A percentile compares a stretch with the other conserved stretches of the same genome.
Conservation (phyloP, 2,888 invertebrate species). For the Dasypogon diadema region DNA sequence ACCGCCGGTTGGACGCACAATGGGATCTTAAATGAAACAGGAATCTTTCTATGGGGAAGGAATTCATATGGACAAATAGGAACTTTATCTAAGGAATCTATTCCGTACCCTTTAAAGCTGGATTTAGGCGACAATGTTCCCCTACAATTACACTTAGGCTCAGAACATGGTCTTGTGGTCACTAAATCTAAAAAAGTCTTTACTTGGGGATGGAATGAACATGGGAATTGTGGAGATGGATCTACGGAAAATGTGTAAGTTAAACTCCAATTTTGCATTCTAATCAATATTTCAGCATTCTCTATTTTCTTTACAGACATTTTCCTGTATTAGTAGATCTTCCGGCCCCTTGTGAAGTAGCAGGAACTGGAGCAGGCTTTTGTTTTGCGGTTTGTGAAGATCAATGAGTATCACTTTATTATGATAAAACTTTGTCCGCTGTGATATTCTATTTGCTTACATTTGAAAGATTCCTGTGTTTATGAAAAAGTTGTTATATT, state of each 20-base stretch:
- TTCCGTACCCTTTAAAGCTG: constrained; percentile 62
- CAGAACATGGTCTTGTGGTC: constrained; percentile 83
- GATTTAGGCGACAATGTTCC: constrained; percentile 58
- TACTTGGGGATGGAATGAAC: constrained; percentile 93
- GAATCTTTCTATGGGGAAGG: constrained; percentile 82
- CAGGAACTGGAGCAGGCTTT: constrained; percentile 66
- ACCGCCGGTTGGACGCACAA: constrained; percentile 83
- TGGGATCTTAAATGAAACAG: constrained; percentile 74
- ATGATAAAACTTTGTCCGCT: too few species aligned
- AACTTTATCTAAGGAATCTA: constrained; percentile 62
- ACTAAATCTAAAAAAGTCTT: constrained; percentile 75
- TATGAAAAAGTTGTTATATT: too few species aligned
- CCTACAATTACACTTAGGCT: constrained; percentile 72
- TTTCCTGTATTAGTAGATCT: constrained; percentile 62
- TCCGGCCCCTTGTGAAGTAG: constrained; percentile 61
- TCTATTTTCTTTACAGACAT: constrained; percentile 59
- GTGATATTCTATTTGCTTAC: too few species aligned
- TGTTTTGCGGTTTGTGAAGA: constrained; percentile 65
- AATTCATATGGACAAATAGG: constrained; percentile 86
- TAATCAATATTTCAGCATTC: too few species aligned
- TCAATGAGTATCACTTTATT: too few species aligned
- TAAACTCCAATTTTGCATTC: constrained; percentile 34
- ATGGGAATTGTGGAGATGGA: constrained; percentile 84
- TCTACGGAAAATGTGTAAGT: constrained; percentile 65
- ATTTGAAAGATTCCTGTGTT: too few species aligned